Evolutionary conservation across 2,888 invertebrate species (phyloP).

Genomic region (Clanis bilineata): DNA sequence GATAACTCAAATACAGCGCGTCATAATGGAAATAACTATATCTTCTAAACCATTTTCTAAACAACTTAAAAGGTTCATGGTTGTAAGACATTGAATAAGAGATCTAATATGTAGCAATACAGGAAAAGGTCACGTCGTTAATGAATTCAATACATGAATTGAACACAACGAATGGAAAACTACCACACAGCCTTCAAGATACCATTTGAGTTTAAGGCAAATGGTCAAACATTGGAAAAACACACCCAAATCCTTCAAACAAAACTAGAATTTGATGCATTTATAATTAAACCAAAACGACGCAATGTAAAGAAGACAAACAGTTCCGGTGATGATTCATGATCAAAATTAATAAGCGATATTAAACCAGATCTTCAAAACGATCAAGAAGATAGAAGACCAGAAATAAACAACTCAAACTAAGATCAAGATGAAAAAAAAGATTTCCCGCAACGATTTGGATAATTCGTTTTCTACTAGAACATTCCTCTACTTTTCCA

Average conservation of each 20-base stretch:
- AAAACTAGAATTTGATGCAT: neutral
- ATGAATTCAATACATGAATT: neutral
- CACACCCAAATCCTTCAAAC: neutral
- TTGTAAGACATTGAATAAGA: too few species aligned
- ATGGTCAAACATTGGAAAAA: neutral
- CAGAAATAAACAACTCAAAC: too few species aligned
- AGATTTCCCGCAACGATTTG: too few species aligned
- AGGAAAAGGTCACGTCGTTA: neutral
- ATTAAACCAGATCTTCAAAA: neutral
- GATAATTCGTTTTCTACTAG: too few species aligned
- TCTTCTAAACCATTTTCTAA: too few species aligned
- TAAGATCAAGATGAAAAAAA: too few species aligned
- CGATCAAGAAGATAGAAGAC: neutral
- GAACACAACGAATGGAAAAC: neutral
- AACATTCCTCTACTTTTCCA: too few species aligned
- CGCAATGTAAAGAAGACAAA: neutral
- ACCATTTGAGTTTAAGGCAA: neutral
- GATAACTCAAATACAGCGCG: too few species aligned
- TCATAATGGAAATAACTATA: too few species aligned
- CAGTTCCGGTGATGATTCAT: neutral
- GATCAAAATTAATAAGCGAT: neutral
- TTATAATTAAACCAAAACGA: neutral
- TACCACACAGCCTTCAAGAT: neutral
- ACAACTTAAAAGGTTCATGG: too few species aligned
- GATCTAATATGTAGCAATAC: too few species aligned